A percentile compares a stretch with the other conserved stretches of the same genome.
Conservation (phyloP, 2,888 invertebrate species). For the Ormyrus labotus region DNA sequence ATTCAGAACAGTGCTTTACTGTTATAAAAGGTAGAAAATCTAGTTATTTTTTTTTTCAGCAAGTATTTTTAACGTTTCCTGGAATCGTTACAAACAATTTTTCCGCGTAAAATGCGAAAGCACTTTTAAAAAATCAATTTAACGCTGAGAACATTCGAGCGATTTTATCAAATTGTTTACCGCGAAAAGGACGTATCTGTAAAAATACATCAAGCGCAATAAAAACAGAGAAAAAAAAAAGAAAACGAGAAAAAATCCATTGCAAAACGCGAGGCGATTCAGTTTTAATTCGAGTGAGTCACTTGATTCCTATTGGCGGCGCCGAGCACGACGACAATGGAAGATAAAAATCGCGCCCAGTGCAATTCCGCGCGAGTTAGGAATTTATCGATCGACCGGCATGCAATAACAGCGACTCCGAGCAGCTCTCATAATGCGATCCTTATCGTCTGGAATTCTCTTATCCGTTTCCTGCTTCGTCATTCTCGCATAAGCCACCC, state of each 20-base stretch:
- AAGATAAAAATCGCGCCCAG: neutral
- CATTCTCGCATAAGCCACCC: neutral
- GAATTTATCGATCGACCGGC: constrained; percentile 41
- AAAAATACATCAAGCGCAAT: neutral
- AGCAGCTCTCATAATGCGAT: neutral
- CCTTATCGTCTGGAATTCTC: constrained; percentile 21
- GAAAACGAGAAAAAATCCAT: no score
- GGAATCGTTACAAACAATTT: no score
- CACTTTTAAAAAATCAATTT: no score
- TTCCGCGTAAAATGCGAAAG: no score
- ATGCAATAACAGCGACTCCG: neutral
- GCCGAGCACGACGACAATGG: no score
- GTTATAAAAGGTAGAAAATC: no score
- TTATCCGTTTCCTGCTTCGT: constrained; percentile 36
- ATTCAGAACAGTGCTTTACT: no score
- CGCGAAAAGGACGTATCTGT: neutral
- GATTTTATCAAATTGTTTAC: neutral
- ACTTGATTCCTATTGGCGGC: no score
- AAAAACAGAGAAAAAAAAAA: neutral
- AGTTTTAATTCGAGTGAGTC: no score
- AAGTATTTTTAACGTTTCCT: no score
- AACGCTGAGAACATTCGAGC: neutral
- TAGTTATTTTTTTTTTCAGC: no score
- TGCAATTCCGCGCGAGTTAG: constrained; percentile 30
- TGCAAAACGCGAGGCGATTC: no score